phyloP scores from a whole-genome alignment of 2,888 invertebrate species.

The Tenthredo amoena region DNA sequence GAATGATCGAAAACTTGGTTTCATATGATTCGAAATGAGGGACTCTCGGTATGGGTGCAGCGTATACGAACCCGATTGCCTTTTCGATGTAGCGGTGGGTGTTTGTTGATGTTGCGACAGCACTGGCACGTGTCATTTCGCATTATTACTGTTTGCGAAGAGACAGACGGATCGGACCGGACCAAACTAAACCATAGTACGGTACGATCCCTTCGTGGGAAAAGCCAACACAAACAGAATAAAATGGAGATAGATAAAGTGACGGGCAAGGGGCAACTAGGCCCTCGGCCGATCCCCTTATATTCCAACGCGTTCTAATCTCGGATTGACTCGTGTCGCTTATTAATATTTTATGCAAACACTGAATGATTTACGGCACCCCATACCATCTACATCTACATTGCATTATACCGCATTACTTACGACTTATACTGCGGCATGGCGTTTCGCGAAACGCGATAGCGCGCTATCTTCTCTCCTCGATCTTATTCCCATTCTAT shows the following conservation, averaged over 20 bases:
- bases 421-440: neutral
- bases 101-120: constrained; percentile 71
- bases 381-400: neutral
- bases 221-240: constrained; percentile 76
- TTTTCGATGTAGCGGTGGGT: constrained; percentile 53
- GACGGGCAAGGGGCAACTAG: constrained; percentile 65
- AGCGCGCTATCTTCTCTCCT: neutral
- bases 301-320: constrained; percentile 69
- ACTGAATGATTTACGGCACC: constrained; percentile 72
- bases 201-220: constrained; percentile 72
- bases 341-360: constrained; percentile 79
- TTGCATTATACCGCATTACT: constrained; percentile 22
- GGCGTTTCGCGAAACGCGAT: neutral
- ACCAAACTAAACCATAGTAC: constrained; percentile 25
- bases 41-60: neutral
- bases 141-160: constrained; percentile 76
- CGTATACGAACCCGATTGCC: constrained; percentile 11
- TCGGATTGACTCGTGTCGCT: constrained; percentile 78
- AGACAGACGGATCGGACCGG: constrained; percentile 53
- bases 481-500: neutral
- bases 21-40: neutral
- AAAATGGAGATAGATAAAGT: constrained; percentile 77
- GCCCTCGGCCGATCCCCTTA: constrained; percentile 19
- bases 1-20: constrained; percentile 14
- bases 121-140: constrained; percentile 76